Percentiles rank a stretch among this genome's conserved stretches.
phyloP scores from a whole-genome alignment of 2,113 vertebrate genomes.

The Paracanthobrama guichenoti region DNA sequence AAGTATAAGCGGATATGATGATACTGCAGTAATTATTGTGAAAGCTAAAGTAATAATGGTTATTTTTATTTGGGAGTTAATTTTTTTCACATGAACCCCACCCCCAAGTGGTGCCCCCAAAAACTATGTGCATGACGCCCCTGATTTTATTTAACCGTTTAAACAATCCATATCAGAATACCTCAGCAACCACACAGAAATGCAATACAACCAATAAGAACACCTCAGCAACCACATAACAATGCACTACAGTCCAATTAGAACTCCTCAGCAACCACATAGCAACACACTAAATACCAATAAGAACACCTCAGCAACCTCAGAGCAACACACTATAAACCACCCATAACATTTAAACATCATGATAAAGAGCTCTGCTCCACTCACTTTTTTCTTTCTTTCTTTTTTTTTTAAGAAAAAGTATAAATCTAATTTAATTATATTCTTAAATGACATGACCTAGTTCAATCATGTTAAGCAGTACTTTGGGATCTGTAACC shows the following conservation, averaged over 20 bases:
- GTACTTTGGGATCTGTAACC: too few species aligned
- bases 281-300: background rate
- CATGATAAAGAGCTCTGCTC: background rate
- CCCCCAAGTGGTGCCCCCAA: too few species aligned
- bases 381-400: background rate
- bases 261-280: background rate
- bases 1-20: too few species aligned
- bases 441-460: background rate
- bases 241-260: background rate
- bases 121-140: too few species aligned
- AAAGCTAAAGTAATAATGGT: too few species aligned
- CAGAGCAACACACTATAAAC: background rate
- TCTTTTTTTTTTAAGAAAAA: background rate
- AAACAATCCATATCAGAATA: background rate
- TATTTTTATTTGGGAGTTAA: too few species aligned
- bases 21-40: too few species aligned
- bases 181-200: background rate
- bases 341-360: background rate
- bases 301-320: background rate
- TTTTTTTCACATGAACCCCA: too few species aligned
- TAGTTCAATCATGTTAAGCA: background rate
- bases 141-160: background rate
- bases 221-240: background rate
- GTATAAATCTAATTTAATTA: background rate
- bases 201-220: background rate